These are phyloP conservation scores for Hestina assimilis DNA, from an alignment of 1,140 invertebrate species.

Conservation along the genomic window DNA sequence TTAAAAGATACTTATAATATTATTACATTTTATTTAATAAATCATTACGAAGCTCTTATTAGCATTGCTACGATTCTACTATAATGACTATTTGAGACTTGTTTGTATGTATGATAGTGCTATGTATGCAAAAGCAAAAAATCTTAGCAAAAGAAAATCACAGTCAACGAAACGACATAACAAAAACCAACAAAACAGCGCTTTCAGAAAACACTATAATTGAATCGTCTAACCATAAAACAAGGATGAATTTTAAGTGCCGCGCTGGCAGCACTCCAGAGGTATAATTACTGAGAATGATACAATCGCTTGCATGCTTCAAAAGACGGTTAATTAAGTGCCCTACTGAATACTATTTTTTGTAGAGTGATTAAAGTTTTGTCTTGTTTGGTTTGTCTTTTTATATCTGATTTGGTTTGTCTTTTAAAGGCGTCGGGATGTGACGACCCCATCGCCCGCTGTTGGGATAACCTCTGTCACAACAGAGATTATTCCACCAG, in stretches of 20 bases:
- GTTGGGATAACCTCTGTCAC: no score
- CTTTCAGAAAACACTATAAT: slow-evolving; percentile 15
- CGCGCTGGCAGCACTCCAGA: slow-evolving; percentile 32
- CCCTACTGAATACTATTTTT: slow-evolving; percentile 24
- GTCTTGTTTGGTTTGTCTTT: background rate
- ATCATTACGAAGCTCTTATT: no score
- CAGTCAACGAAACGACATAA: background rate
- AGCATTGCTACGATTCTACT: no score
- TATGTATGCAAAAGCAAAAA: no score
- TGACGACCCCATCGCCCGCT: no score
- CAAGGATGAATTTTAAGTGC: slow-evolving; percentile 35
- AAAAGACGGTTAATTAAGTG: slow-evolving; percentile 38
- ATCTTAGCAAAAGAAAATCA: background rate
- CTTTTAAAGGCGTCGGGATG: no score
- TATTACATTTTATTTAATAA: no score
- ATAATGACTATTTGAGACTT: no score
- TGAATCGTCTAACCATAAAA: slow-evolving; percentile 26
- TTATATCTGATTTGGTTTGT: no score
- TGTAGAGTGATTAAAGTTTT: slow-evolving; percentile 2
- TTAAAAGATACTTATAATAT: no score
- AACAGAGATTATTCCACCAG: no score
- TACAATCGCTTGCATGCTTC: slow-evolving; percentile 40
- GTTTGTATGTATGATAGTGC: no score
- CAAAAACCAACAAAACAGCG: background rate
- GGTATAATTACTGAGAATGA: slow-evolving; percentile 33